These are phyloP conservation scores for Druon quercuslanigerum DNA, from an alignment of 1,140 invertebrate species.

Conservation along the genomic window DNA sequence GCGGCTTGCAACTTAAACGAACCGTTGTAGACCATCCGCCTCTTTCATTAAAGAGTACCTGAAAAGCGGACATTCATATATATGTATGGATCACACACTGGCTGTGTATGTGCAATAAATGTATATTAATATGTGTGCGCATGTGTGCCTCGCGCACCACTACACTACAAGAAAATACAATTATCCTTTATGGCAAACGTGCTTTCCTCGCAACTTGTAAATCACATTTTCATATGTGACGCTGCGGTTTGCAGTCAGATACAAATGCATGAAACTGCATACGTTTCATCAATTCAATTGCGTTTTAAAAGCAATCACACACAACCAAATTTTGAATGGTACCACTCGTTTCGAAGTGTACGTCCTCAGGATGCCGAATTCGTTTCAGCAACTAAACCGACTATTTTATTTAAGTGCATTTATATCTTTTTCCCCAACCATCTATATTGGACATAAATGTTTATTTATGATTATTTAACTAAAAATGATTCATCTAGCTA, in stretches of 20 bases:
- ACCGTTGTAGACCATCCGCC: neutral
- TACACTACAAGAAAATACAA: slow-evolving; percentile 15
- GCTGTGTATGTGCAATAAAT: neutral
- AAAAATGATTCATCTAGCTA: no score
- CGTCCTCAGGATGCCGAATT: no score
- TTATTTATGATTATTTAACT: no score
- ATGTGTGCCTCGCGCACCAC: neutral
- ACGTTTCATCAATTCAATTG: slow-evolving; percentile 20
- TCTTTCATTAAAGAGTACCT: slow-evolving; percentile 19
- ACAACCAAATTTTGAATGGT: neutral
- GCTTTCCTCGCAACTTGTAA: slow-evolving; percentile 19
- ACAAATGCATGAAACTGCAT: neutral
- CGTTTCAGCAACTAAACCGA: no score
- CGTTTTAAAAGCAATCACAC: slow-evolving; percentile 12
- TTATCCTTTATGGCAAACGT: slow-evolving; percentile 29
- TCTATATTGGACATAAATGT: no score
- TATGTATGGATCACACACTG: neutral
- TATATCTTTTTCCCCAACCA: no score
- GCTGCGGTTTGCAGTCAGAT: slow-evolving; percentile 15
- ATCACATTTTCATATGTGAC: slow-evolving; percentile 26
- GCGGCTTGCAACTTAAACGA: slow-evolving; percentile 1
- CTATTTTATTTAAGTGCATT: no score
- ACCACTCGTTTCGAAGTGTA: no score
- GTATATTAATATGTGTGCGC: no score
- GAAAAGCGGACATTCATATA: slow-evolving; percentile 9